Base-by-base conservation (phyloP, 2,113 vertebrate species). In the Notothenia coriiceps region DNA sequence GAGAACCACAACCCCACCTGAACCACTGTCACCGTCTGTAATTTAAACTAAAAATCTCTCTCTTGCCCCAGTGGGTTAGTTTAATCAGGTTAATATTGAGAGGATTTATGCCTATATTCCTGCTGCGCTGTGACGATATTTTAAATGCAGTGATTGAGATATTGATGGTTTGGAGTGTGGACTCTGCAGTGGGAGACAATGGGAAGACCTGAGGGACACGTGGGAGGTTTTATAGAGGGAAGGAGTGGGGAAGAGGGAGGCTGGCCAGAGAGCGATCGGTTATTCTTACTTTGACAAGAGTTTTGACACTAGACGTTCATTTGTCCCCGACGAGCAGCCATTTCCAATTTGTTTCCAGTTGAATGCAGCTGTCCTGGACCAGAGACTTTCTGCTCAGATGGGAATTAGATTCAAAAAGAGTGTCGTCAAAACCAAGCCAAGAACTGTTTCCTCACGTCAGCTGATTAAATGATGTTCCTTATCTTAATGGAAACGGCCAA, bases 31-130 rank as follows among this genome's bases (percentile, higher is more conserved):
- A 54, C 29, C 61, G 33, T 68, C 57, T 64, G 14, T 11, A 18
- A 55, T 52, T 70, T 25, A 59, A 84, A 70, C 62, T 20, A 68
- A 60, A 77, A 54, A 20, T 2, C 25, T 10, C 46, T 65, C 35
- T 11, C 33, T 29, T 4, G 4, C 35, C 68, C 66, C 33, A 3
- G 54, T 4, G 12, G 51, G 52, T 43, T 43, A 3, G 11, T 9
- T 66, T 85, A 85, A 86, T 83, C 74, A 78, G 80, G 80, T 83
- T 77, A 86, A 90, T 80, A 83, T 71, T 78, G 73, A 64, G 52
- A 82, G 61, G 65, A 82, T 86, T 1, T 11, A 51, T 29, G 33
- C 50, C 72, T 78, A 22, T 67, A 35, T 47, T 70, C 35, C 86
- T 49, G 18, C 46, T 52, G 59, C 64, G 57, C 35, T 47, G 52